These are phyloP conservation scores for Eurytoma adleriae DNA, from an alignment of 2,888 invertebrate genomes.

Conservation along the genomic window DNA sequence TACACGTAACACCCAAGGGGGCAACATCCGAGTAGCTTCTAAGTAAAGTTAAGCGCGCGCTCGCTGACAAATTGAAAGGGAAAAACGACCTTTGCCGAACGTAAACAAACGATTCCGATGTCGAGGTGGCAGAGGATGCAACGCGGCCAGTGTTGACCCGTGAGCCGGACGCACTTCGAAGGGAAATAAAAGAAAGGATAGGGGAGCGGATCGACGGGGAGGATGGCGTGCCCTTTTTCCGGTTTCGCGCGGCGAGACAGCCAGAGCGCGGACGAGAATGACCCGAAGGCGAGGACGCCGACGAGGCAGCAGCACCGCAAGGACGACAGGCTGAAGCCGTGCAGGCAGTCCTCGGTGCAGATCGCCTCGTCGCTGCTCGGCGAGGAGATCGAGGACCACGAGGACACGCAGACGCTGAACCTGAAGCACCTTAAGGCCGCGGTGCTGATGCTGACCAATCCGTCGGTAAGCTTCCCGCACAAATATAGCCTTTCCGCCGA, in stretches of 20 bases:
- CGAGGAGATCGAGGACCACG: constrained; percentile 80
- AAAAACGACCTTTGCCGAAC: too few species aligned
- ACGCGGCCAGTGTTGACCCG: too few species aligned
- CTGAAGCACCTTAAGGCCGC: constrained; percentile 89
- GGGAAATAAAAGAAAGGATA: not conserved
- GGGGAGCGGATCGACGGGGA: too few species aligned
- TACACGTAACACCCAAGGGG: too few species aligned
- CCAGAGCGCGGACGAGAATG: constrained; percentile 56
- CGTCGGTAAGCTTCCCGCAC: constrained; percentile 80
- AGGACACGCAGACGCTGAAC: constrained; percentile 82
- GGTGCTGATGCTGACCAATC: constrained; percentile 87
- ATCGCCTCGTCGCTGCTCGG: constrained; percentile 77
- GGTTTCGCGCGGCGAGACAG: constrained; percentile 45
- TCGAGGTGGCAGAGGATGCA: too few species aligned
- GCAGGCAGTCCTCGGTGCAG: constrained; percentile 83
- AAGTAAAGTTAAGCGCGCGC: too few species aligned
- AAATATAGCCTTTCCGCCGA: not conserved
- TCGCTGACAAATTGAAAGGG: too few species aligned
- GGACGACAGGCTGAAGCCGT: constrained; percentile 70
- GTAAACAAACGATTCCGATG: too few species aligned
- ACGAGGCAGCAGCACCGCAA: constrained; percentile 19
- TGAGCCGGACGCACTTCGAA: too few species aligned
- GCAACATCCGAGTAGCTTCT: too few species aligned
- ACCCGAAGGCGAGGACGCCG: not conserved
- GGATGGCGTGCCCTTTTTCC: constrained; percentile 74